These are phyloP conservation scores for Mythimna ferrago DNA, from an alignment of 2,888 invertebrate species.

Conservation along the genomic window DNA sequence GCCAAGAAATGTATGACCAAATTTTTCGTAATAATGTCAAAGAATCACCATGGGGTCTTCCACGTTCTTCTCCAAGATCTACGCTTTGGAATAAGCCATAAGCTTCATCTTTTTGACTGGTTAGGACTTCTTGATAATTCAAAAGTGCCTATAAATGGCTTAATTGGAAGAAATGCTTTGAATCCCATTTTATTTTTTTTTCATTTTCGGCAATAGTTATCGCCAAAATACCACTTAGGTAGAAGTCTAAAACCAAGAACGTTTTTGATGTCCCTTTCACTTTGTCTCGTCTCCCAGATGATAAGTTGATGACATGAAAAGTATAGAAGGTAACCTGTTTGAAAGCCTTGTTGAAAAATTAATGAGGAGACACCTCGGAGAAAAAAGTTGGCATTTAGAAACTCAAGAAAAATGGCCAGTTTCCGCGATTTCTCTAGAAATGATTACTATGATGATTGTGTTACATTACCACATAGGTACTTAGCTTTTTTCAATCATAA, in stretches of 20 bases:
- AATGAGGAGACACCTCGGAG: slow-evolving; percentile 27
- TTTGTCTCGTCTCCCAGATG: slow-evolving; percentile 37
- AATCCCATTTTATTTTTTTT: no score
- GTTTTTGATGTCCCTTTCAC: slow-evolving; percentile 62
- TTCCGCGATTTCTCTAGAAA: slow-evolving; percentile 29
- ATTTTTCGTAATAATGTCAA: no score
- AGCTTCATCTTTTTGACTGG: no score
- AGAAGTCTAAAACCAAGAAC: not conserved
- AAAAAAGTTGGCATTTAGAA: slow-evolving; percentile 42
- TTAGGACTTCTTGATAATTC: no score
- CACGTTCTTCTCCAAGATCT: not conserved
- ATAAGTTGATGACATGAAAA: slow-evolving; percentile 58
- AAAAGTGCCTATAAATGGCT: no score
- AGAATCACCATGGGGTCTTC: no score
- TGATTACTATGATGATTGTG: not conserved
- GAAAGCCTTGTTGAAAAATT: slow-evolving; percentile 48
- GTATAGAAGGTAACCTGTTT: slow-evolving; percentile 44
- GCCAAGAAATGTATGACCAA: no score
- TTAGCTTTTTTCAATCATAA: not conserved
- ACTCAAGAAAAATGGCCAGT: slow-evolving; percentile 2
- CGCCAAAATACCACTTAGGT: no score
- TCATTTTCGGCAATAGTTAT: not conserved
- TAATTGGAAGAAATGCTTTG: not conserved
- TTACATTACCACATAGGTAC: not conserved
- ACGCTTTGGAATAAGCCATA: no score